phyloP scores from a whole-genome alignment of 2,113 vertebrate species.

The Pogonocichla stellata region DNA sequence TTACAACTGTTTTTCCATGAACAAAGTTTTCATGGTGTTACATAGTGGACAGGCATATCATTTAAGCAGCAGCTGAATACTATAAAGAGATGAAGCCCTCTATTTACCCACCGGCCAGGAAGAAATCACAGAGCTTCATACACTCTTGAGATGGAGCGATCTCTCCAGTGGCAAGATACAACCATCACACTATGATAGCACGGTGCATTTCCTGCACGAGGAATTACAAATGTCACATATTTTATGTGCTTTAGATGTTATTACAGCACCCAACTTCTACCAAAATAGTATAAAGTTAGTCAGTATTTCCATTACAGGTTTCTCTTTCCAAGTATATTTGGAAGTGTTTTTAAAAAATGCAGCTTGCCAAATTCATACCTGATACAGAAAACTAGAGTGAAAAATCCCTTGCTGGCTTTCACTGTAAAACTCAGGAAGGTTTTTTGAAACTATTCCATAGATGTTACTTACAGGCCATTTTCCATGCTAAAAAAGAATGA shows the following conservation, averaged over 20 bases:
- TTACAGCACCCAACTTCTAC: slow-evolving; percentile 10
- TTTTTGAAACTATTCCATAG: not conserved
- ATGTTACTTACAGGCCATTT: not conserved
- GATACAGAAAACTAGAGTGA: not conserved
- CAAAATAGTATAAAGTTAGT: not conserved
- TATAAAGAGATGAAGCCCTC: slow-evolving; percentile 32
- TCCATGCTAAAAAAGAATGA: not conserved
- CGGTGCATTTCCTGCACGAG: slow-evolving; percentile 67
- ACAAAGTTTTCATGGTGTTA: not conserved
- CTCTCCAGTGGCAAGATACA: slow-evolving; percentile 64
- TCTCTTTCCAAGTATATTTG: not conserved
- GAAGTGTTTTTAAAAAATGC: not conserved
- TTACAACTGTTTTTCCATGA: not conserved
- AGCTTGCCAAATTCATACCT: not conserved
- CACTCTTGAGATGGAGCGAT: slow-evolving; percentile 55
- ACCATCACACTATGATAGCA: slow-evolving; percentile 63
- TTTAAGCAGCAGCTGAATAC: slow-evolving; percentile 3
- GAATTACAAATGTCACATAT: slow-evolving; percentile 64
- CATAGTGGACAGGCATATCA: not conserved
- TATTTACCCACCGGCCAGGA: slow-evolving; percentile 62
- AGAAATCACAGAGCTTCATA: slow-evolving; percentile 66
- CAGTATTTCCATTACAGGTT: not conserved
- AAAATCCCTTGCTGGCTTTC: not conserved
- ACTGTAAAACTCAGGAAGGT: not conserved
- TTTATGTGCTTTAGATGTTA: slow-evolving; percentile 36